Evolutionary conservation across 2,113 vertebrate species (phyloP).

Genomic region (Phylloscopus whistleri): DNA sequence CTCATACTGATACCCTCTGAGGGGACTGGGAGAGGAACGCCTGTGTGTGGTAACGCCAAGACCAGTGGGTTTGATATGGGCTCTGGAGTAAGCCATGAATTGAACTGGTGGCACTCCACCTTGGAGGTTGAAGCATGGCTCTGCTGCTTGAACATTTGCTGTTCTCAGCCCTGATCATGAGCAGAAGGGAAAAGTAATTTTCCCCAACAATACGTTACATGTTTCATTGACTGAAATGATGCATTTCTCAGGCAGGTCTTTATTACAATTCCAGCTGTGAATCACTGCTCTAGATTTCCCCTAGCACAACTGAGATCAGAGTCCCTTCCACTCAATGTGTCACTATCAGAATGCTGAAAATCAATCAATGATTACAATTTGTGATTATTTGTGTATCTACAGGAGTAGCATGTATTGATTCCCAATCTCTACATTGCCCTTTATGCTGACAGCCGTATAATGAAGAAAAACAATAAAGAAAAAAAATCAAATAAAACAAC

Average conservation of each 20-base stretch:
- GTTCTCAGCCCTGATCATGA: neutral
- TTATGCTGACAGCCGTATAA: conserved; percentile 10
- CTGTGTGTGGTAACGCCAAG: neutral
- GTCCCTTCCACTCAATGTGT: neutral
- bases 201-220: neutral
- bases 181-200: conserved; percentile 6
- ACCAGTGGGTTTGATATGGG: neutral
- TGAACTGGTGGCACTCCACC: neutral
- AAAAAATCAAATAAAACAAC: neutral
- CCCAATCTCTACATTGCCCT: neutral
- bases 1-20: neutral
- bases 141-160: neutral
- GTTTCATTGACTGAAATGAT: conserved; percentile 18
- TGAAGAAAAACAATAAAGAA: conserved; percentile 17
- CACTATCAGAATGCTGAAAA: conserved; percentile 7
- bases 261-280: conserved; percentile 43
- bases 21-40: neutral
- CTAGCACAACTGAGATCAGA: neutral
- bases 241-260: conserved; percentile 21
- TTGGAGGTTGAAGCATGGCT: neutral
- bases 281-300: conserved; percentile 23
- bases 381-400: conserved; percentile 44
- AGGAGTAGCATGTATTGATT: conserved; percentile 21
- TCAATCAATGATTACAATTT: conserved; percentile 27
- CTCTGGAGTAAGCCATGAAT: neutral